These are phyloP conservation scores for Parnassius smintheus DNA, from an alignment of 2,888 invertebrate species.

Conservation along the genomic window DNA sequence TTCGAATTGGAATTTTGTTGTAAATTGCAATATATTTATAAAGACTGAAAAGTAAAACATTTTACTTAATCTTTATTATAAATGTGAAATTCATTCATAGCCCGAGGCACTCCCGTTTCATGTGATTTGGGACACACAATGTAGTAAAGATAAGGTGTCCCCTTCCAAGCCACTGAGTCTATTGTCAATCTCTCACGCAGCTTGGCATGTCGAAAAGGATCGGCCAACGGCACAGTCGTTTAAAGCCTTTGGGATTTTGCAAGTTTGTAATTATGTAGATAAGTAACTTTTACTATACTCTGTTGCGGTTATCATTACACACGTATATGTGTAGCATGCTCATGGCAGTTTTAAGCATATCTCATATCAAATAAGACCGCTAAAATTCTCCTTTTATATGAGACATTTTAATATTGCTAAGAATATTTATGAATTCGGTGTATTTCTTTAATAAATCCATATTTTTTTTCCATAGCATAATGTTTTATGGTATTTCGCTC, in stretches of 20 bases:
- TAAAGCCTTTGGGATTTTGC: conserved; percentile 31
- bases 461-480: too few relatives aligned
- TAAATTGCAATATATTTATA: conserved; percentile 20
- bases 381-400: too few relatives aligned
- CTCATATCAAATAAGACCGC: too few relatives aligned
- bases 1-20: conserved; percentile 34
- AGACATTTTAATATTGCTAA: too few relatives aligned
- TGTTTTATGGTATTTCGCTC: too few relatives aligned
- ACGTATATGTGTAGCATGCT: neutral
- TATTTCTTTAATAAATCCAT: too few relatives aligned
- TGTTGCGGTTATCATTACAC: neutral
- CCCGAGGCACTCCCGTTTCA: conserved; percentile 66
- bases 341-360: conserved; percentile 1
- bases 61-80: conserved; percentile 63
- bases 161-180: conserved; percentile 73
- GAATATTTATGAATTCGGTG: too few relatives aligned
- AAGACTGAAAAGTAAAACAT: conserved; percentile 35
- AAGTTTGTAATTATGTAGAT: conserved; percentile 27
- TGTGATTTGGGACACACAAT: conserved; percentile 76
- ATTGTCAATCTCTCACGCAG: conserved; percentile 76
- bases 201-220: conserved; percentile 62
- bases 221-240: conserved; percentile 41
- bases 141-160: conserved; percentile 75
- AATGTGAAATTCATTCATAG: conserved; percentile 67
- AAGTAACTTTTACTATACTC: conserved; percentile 17